Evolutionary conservation across 2,113 vertebrate genomes (phyloP), one percentile per base, ranked within the genome.

Genomic region (Nycticebus coucang): DNA sequence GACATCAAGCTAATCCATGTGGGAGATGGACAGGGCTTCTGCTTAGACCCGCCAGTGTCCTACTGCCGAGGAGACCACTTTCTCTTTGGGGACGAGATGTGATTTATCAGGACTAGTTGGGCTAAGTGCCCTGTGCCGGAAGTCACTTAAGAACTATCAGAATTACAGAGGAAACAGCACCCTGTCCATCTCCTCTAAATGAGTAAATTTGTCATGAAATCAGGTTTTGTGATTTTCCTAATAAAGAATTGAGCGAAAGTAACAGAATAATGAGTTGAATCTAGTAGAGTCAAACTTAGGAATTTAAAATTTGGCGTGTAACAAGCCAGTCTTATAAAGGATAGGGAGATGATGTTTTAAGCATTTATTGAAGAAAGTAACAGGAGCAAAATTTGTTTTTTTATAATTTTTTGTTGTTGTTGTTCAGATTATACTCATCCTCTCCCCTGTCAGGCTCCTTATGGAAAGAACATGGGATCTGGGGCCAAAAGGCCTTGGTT

Each of bases 1-100:
- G 60, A 96, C 95, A 37, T 90, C 45, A 74, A 87, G 37, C 37
- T 94, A 93, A 89, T 53, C 30, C 24, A 10, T 22, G 35, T 17
- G 13, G 35, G 75, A 78, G 30, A 11, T 94, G 11, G 55, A 71
- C 64, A 59, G n/a, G 11, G 3, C 62, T 85, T 93, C 62, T 94
- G 22, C 59, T 87, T 81, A 74, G 12, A 82, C 11, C 1, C 59
- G 66, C 8, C 18, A 26, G 13, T 77, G 50, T 62, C 83, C 19
- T 41, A 72, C 5, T 55, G 64, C 30, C 30, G 53, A 17, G 13
- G 50, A 75, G 71, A 85, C 50, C 7, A 66, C 57, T 95, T 92
- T 87, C 45, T 86, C 4, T 69, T 85, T 62, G 37, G 35, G 13
- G 21, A 88, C 33, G 57, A 71, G 60, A 85, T 37, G 45, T 33